These are phyloP conservation scores for Chironomus striatipennis DNA, from an alignment of 1,140 invertebrate species.

Conservation along the genomic window DNA sequence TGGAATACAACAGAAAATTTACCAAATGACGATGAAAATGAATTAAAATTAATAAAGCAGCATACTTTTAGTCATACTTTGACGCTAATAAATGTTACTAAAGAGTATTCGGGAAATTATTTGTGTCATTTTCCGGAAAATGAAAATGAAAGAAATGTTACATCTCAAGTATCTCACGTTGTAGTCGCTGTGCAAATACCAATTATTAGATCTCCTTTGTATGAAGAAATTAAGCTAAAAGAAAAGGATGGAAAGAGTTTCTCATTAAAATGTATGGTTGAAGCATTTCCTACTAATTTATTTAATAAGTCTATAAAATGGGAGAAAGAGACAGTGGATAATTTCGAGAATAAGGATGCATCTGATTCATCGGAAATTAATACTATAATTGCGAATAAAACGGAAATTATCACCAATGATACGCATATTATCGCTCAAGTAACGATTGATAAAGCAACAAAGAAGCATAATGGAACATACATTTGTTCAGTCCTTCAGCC, in stretches of 20 bases:
- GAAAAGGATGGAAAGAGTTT: slow-evolving; percentile 43
- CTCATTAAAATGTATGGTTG: slow-evolving; percentile 45
- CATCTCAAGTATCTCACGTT: slow-evolving; percentile 29
- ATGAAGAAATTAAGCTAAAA: slow-evolving; percentile 41
- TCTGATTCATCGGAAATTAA: slow-evolving; percentile 32
- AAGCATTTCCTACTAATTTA: slow-evolving; percentile 49
- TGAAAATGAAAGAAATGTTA: slow-evolving; percentile 32
- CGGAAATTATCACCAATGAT: slow-evolving; percentile 42
- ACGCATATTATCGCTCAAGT: slow-evolving; percentile 48
- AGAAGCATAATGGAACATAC: slow-evolving; percentile 61
- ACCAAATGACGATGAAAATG: slow-evolving; percentile 41
- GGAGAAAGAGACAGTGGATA: slow-evolving; percentile 47
- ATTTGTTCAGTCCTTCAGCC: slow-evolving; percentile 41
- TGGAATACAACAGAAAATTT: slow-evolving; percentile 40
- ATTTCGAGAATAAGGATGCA: slow-evolving; percentile 39
- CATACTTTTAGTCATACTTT: slow-evolving; percentile 33
- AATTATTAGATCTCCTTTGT: slow-evolving; percentile 37
- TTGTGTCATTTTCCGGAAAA: slow-evolving; percentile 39
- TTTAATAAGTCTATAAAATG: slow-evolving; percentile 42
- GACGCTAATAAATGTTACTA: slow-evolving; percentile 36
- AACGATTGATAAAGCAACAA: slow-evolving; percentile 45
- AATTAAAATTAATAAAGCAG: slow-evolving; percentile 38
- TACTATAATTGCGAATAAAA: slow-evolving; percentile 29
- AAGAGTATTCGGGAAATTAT: slow-evolving; percentile 43
- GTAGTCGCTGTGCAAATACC: slow-evolving; percentile 41